Conservation (phyloP, 2,113 vertebrate genomes). For the Varanus salvator region DNA sequence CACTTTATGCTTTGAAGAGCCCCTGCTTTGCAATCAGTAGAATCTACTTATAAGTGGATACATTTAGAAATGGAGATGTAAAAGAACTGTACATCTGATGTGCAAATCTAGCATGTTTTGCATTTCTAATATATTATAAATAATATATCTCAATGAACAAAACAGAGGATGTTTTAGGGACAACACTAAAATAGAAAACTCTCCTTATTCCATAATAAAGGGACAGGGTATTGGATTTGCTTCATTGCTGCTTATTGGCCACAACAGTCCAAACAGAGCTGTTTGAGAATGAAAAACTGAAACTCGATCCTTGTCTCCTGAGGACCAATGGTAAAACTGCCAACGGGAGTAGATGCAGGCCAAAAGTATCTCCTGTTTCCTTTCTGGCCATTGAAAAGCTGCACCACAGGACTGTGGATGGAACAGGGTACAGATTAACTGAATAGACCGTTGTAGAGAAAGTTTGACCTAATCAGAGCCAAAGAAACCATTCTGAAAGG, state of each 20-base stretch:
- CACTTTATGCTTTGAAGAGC: too few relatives aligned
- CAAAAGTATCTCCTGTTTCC: rapidly evolving
- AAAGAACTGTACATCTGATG: not conserved
- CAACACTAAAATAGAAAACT: not conserved
- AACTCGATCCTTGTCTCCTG: rapidly evolving
- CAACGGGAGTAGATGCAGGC: rapidly evolving
- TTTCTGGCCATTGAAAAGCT: not conserved
- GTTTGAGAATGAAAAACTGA: rapidly evolving
- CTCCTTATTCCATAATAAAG: not conserved
- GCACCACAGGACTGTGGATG: not conserved
- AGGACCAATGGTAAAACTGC: not conserved
- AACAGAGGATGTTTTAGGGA: not conserved
- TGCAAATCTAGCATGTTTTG: not conserved
- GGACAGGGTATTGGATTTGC: rapidly evolving
- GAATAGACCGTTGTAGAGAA: slow-evolving; percentile 5
- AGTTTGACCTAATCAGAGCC: not conserved
- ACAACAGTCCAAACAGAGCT: rapidly evolving
- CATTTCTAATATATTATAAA: not conserved
- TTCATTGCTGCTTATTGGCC: not conserved
- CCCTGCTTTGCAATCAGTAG: not conserved
- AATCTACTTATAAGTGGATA: not conserved
- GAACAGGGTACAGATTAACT: not conserved
- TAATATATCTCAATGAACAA: not conserved
- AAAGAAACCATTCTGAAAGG: slow-evolving; percentile 5
- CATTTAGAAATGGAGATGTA: not conserved